phyloP scores from a whole-genome alignment of 2,113 vertebrate genomes.

The Podocnemis expansa region DNA sequence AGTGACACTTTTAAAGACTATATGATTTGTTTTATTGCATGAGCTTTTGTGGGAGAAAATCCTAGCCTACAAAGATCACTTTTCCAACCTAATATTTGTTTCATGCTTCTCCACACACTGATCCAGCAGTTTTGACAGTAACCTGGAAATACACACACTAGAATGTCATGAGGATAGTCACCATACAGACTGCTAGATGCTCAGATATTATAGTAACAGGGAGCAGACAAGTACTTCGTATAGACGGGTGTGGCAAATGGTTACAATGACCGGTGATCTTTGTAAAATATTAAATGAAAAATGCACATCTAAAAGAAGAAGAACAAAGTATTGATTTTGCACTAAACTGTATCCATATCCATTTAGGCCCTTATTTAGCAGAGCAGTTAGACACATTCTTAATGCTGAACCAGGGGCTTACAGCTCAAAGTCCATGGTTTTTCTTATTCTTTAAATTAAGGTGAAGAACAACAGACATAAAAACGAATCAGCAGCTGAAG shows the following conservation, averaged over 20 bases:
- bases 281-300: not conserved
- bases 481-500: not conserved
- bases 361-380: not conserved
- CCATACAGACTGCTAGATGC: not conserved
- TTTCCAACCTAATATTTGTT: not conserved
- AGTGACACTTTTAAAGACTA: too few relatives aligned
- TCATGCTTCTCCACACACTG: not conserved
- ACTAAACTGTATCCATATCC: not conserved
- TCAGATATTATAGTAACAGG: not conserved
- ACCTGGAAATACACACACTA: not conserved
- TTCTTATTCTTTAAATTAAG: not conserved
- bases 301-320: not conserved
- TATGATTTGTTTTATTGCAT: too few relatives aligned
- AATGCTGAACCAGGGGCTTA: not conserved
- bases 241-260: not conserved
- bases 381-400: not conserved
- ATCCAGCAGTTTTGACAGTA: not conserved
- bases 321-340: not conserved
- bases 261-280: not conserved
- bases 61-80: not conserved
- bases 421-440: not conserved
- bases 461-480: not conserved
- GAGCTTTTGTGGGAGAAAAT: too few relatives aligned
- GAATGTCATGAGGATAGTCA: accelerated
- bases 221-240: not conserved